Evolutionary conservation across 2,888 invertebrate genomes (phyloP).

Genomic region (Oligia strigilis): DNA sequence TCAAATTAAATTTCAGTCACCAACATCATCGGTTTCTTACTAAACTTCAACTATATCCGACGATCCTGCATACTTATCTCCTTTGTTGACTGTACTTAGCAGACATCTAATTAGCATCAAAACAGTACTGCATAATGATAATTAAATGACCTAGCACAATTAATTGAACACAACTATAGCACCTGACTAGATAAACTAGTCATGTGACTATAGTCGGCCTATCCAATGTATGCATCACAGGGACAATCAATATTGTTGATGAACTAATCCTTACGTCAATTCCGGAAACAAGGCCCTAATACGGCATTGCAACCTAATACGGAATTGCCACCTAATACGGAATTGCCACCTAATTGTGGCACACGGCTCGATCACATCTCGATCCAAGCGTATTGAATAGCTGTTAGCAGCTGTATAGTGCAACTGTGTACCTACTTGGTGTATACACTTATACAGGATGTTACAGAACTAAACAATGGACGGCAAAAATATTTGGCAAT

Average conservation of each 20-base stretch:
- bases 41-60: too few relatives aligned
- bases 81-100: background rate
- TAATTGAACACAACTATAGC: conserved; percentile 13
- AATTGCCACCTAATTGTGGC: conserved; percentile 52
- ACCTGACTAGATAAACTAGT: too few relatives aligned
- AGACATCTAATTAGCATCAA: conserved; percentile 1
- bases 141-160: conserved; percentile 37
- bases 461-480: background rate
- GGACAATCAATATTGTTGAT: conserved; percentile 61
- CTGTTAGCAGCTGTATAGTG: conserved; percentile 18
- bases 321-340: conserved; percentile 45
- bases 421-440: background rate
- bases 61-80: too few relatives aligned
- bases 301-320: conserved; percentile 38
- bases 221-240: conserved; percentile 15
- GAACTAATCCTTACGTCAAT: conserved; percentile 62
- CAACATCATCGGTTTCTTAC: too few relatives aligned
- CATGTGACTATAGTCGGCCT: background rate
- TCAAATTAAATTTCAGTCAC: too few relatives aligned
- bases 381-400: conserved; percentile 36
- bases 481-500: background rate
- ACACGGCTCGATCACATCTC: conserved; percentile 38
- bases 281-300: conserved; percentile 46
- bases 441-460: background rate
- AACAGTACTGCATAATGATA: conserved; percentile 2